Base-by-base conservation (phyloP, 1,140 invertebrate species). In the Cryptotermes secundus region DNA sequence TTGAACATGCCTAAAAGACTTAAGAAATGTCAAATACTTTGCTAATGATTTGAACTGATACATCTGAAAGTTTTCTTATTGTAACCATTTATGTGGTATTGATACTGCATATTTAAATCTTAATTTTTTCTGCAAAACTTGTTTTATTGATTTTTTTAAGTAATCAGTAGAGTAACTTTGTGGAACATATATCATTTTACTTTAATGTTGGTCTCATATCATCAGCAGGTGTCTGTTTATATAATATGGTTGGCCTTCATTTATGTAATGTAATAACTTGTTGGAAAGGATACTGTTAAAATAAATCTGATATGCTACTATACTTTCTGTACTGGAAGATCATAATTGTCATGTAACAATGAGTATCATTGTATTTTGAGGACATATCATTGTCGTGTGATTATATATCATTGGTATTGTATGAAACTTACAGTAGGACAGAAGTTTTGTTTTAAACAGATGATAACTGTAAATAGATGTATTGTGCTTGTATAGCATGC, bases 331-430 rank as follows among this genome's bases (percentile, higher is more conserved):
- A 72, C 31, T 72, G 59, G 26, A 72, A 72, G 59, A 31, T 72
- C 10, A 26, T 72, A 72, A 72, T 72, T 72, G 59, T 72, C 59
- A 72, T 72, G 59, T 45, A 82, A 45, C 81, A 45, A 45, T 45
- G 38, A 53, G 31, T 82, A 82, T 82, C 81, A 82, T 82, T 82
- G 38, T 82, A 82, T 82, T 82, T 53, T 45, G 45, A 45, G 45
- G 81, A 82, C 81, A 82, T 82, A 82, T 82, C 81, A 82, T 82
- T 82, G 81, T 82, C 45, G 81, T 82, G 81, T 53, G 81, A 82
- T 82, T 82, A 45, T 49, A 34, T 82, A 82, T 82, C 81, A 45
- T 82, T 82, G 81, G 81, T 82, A 82, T 82, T 82, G 81, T 82
- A 45, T 82, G 81, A 45, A 81, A 82, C 38, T 31, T 82, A 82